Percentiles rank a stretch among this genome's conserved stretches.
These are phyloP conservation scores for Oncopodura yosiiana DNA, from an alignment of 1,140 invertebrate genomes.

Conservation along the genomic window DNA sequence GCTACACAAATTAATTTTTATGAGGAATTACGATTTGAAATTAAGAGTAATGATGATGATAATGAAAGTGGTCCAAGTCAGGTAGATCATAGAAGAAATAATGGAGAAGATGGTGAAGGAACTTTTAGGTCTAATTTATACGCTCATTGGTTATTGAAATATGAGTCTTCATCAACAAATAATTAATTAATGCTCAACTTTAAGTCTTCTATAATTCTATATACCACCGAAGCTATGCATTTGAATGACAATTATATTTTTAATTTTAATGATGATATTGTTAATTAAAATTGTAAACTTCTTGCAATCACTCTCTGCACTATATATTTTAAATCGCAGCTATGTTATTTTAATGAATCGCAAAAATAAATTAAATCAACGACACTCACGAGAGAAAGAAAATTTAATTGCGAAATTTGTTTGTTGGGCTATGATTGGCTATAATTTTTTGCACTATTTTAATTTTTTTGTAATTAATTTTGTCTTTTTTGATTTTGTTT, in stretches of 20 bases:
- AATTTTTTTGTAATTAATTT: not conserved
- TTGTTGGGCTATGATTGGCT: not conserved
- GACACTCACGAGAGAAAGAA: no score
- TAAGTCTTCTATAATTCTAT: no score
- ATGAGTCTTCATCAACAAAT: not conserved
- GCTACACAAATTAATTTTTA: constrained; percentile 9
- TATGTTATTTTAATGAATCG: no score
- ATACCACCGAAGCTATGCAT: no score
- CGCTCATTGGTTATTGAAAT: constrained; percentile 85
- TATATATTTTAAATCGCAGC: no score
- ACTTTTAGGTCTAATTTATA: constrained; percentile 70
- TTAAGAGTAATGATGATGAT: not conserved
- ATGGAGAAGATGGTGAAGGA: constrained; percentile 35
- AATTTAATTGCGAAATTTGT: not conserved
- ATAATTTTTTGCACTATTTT: not conserved
- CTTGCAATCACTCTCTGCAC: no score
- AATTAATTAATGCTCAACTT: not conserved
- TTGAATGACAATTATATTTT: no score
- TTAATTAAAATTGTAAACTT: no score
- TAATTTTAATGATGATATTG: no score
- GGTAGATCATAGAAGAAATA: constrained; percentile 11
- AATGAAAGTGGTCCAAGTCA: not conserved
- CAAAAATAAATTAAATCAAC: no score
- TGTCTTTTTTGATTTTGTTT: constrained; percentile 8
- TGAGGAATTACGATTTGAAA: constrained; percentile 12